Evolutionary conservation across 2,888 invertebrate genomes (phyloP), one percentile per base, ranked within the genome.

Genomic region (Halocaridina rubra): DNA sequence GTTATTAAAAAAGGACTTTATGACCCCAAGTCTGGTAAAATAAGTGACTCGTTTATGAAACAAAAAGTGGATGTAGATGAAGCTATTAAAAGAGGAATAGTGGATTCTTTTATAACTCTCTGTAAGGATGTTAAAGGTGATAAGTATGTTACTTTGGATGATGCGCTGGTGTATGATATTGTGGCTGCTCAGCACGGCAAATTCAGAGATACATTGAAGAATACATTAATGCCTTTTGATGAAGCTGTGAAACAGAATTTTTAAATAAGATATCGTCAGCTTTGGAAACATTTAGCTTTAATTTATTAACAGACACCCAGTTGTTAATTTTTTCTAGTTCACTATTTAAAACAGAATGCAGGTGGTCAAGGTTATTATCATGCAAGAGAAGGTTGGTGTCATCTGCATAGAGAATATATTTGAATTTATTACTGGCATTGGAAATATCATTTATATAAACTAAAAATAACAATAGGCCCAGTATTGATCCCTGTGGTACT

Each of bases 21-120:
- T 53, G 90, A 91, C 89, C 90, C 90, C 1, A 89, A 89, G 86
- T 89, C 87, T 88, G 89, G 89, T 13, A 85, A 95, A 84, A 93
- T 96, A 57, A 93, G 92, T 89, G 96, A 96, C 90, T 93, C 93
- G 29, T 92, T 95, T 87, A 94, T 95, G 46, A 93, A 94, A 89
- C 94, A 95, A 90, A 91, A 93, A 88, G 92, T 97, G 0, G 93
- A 94, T 89, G 92, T 97, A 24, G 93, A 94, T 76, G 95, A 96
- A 90, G 95, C 96, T 1, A 94, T 96, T 72, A 93, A 94, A 88
- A 93, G 95, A 89, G 95, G 95, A 89, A 94, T 97, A 87, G 93
- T 97, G 32, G 96, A 96, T 91, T 94, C 95, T 0, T 94, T 94
- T 86, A 95, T 96, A 88, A 95, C 95, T 4, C 93, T 89, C 27